Percentiles rank a stretch among this genome's conserved stretches.
These are phyloP conservation scores for Campoletis sonorensis DNA, from an alignment of 1,140 invertebrate species.

Conservation along the genomic window DNA sequence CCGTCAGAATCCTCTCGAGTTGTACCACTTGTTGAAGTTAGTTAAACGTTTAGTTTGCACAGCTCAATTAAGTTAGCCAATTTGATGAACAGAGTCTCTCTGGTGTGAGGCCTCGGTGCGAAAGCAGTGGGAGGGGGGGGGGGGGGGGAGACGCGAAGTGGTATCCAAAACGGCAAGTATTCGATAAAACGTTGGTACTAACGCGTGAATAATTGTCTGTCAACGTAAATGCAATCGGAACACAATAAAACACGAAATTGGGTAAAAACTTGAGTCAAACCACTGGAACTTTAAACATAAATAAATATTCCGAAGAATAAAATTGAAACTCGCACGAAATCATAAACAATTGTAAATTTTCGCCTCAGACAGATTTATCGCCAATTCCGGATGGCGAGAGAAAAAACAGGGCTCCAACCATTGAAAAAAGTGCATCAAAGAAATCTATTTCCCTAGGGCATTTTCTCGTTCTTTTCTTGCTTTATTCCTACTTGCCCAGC, in stretches of 20 bases:
- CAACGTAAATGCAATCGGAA: background rate
- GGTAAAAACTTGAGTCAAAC: too few relatives aligned
- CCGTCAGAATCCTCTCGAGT: constrained; percentile 21
- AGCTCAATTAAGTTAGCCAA: constrained; percentile 48
- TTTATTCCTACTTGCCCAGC: background rate
- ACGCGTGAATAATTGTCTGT: background rate
- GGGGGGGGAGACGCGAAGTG: background rate
- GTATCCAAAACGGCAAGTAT: constrained; percentile 2
- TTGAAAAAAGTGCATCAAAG: constrained; percentile 13
- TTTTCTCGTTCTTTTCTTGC: background rate
- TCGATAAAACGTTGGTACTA: constrained; percentile 7
- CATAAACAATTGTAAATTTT: background rate
- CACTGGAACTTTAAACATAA: too few relatives aligned
- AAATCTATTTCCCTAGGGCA: background rate
- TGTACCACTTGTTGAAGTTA: constrained; percentile 50
- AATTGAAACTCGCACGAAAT: background rate
- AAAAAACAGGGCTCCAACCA: background rate
- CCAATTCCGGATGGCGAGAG: background rate
- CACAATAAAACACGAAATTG: background rate
- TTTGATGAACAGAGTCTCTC: constrained; percentile 27
- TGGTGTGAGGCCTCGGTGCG: too few relatives aligned
- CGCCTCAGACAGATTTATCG: background rate
- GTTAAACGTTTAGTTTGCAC: constrained; percentile 49
- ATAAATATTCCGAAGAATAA: background rate
- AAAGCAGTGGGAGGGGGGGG: background rate